Base-by-base conservation (phyloP, 1,140 invertebrate species). In the Geopemphigus sp. region DNA sequence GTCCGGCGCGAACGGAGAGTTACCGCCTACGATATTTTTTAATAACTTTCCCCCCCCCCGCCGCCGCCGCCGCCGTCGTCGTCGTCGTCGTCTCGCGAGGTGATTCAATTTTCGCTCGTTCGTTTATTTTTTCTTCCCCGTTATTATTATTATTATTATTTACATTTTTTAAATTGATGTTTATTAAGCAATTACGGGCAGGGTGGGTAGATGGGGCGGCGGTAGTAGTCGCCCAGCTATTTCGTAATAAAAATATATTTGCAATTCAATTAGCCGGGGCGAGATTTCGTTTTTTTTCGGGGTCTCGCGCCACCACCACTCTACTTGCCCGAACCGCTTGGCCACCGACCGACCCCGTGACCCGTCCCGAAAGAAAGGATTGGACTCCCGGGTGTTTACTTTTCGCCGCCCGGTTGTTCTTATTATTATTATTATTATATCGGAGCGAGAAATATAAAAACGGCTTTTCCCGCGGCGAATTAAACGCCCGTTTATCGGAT, bases 191-290 rank as follows among this genome's bases (percentile, higher is more conserved):
- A 78, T 78, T 78, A 78, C 39, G 63, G 74, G 57, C 3, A 39
- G 32, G 32, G 32, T n/a, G n/a, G n/a, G n/a, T n/a, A n/a, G n/a
- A n/a, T n/a, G n/a, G n/a, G n/a, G n/a, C n/a, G n/a, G n/a, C n/a
- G 32, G 32, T 39, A 39, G 74, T 78, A 50, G 74, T 50, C 57
- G 56, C 74, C 57, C n/a, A 78, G 74, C 57, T 78, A 78, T 78
- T 78, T 78, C 61, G 57, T 78, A 78, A 78, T 63, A 78, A 78
- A 74, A 78, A 63, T 47, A 78, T 78, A 78, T 78, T 78, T 63
- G 74, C 74, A 78, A 78, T 78, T 78, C 74, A 78, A 78, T 78
- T 78, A 78, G 39, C 32, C n/a, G 39, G 39, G 22, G 74, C 14
- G 24, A 59, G 74, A 78, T 78, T 78, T 39, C 8, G 8, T 39